Evolutionary conservation across 2,113 vertebrate genomes (phyloP), one percentile per base, ranked within the genome.

Genomic region (Colossoma macropomum): DNA sequence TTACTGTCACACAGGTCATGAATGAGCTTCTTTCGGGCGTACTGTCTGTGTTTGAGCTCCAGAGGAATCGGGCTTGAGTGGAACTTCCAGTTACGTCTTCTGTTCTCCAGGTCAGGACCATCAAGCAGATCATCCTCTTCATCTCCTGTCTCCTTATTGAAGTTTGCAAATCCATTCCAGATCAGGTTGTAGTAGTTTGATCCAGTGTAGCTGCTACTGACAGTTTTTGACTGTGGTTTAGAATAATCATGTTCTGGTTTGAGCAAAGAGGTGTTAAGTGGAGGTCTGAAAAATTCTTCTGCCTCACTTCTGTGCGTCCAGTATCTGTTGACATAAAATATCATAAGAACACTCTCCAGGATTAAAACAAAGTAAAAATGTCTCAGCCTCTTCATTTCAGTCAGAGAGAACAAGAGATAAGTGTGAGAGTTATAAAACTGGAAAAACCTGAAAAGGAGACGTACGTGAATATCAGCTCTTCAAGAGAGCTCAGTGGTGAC

Each of bases 1-100:
- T 94, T 94, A 77, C 94, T 95, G 1, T 93, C 92, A 9, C 97
- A 98, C 0, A 95, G 90, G 52, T 96, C 94, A 3, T 69, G 85
- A 80, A 98, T 92, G 65, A 93, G 90, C 45, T 52, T 88, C 88
- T 96, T 97, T 82, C 97, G 93, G 80, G 88, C 92, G 56, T 89
- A 90, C 90, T 98, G 97, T 19, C 93, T 91, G 83, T 11, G 23
- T 19, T 81, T 60, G 17, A 77, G 82, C 0, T 77, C 27, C 25
- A 34, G 63, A 15, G 63, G 25, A 4, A 68, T 17, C 12, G 19
- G 45, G 27, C 21, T 68, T 8, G 30, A 68, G 63, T 54, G 27
- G 21, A 34, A 10, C 63, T 66, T 68, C 19, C 19, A 62, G 21
- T 79, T 63, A 34, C 63, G 52, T 54, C 27, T 68, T 27, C 76